These are phyloP conservation scores for Deroptyus accipitrinus DNA, from an alignment of 2,113 vertebrate genomes.

Conservation along the genomic window DNA sequence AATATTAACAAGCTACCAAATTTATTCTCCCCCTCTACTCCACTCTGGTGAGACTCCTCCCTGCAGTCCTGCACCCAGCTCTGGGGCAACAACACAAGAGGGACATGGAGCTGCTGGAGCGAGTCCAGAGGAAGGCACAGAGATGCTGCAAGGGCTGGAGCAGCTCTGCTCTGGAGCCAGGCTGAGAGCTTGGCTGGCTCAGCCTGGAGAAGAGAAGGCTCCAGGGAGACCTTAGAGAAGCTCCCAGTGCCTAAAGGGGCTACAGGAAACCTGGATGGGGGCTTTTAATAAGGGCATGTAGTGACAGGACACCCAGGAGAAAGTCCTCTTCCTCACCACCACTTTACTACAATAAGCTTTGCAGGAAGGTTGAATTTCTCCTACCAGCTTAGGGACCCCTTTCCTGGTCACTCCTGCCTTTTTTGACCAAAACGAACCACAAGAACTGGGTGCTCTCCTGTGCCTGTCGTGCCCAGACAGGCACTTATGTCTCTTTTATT, in stretches of 20 bases:
- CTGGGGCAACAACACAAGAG: neutral
- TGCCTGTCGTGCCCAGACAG: neutral
- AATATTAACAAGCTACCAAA: neutral
- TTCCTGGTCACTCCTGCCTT: neutral
- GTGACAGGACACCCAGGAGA: neutral
- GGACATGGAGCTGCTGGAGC: neutral
- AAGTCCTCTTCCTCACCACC: neutral
- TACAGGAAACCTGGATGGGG: neutral
- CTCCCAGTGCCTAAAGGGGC: neutral
- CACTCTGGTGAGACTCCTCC: neutral
- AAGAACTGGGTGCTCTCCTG: neutral
- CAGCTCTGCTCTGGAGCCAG: neutral
- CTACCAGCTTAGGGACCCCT: neutral
- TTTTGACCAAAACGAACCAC: neutral
- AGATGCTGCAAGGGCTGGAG: neutral
- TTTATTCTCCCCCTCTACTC: neutral
- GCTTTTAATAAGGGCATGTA: neutral
- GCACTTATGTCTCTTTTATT: neutral
- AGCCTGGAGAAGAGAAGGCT: neutral
- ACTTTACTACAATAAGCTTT: neutral
- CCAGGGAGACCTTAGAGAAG: neutral
- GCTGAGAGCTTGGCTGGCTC: neutral
- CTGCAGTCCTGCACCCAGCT: neutral
- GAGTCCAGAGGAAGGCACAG: neutral
- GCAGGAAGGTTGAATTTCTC: neutral